Evolutionary conservation across 2,113 vertebrate genomes (phyloP), one percentile per base, ranked within the genome.

Genomic region (Chascanopsetta lugubris): DNA sequence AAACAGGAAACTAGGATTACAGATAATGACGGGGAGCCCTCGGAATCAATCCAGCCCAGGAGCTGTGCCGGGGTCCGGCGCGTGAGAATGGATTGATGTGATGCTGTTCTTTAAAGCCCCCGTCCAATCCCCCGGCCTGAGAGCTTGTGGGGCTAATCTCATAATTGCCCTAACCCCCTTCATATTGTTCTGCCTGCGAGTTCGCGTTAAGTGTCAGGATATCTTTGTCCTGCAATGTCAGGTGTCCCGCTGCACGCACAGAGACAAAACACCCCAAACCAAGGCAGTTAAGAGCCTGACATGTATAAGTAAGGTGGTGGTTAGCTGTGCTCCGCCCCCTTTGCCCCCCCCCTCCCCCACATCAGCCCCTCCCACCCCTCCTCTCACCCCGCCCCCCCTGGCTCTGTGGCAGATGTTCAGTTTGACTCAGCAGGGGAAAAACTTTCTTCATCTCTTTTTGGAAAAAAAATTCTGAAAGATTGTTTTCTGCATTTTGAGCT

Each of bases 81-180:
- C 93, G 87, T 93, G 85, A 84, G 92, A 94, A 92, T 87, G 91
- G 64, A 89, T 92, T 82, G 92, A 75, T 90, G 82, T 85, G 90
- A 91, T 87, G 89, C 89, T 57, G 85, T 90, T 94, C 91, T 88
- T 92, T 94, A 89, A 92, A 90, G 90, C 68, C 87, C 77, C 87
- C 77, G 82, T 93, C 89, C 91, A 93, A 92, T 93, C 80, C 86
- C 80, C 86, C 89, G 72, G 91, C 85, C 90, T 91, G 80, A 85
- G 88, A 92, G 83, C 87, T 84, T 85, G 76, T 93, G 77, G 77
- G 91, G 84, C 92, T 94, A 95, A 95, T 95, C 95, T 95, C 91
- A 91, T 95, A 94, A 94, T 94, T 93, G 92, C 89, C 76, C 92
- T 90, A 91, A 93, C 90, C 84, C 89, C 93, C 85, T 87, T 63